phyloP scores from a whole-genome alignment of 2,113 vertebrate genomes.

The Podilymbus podiceps region DNA sequence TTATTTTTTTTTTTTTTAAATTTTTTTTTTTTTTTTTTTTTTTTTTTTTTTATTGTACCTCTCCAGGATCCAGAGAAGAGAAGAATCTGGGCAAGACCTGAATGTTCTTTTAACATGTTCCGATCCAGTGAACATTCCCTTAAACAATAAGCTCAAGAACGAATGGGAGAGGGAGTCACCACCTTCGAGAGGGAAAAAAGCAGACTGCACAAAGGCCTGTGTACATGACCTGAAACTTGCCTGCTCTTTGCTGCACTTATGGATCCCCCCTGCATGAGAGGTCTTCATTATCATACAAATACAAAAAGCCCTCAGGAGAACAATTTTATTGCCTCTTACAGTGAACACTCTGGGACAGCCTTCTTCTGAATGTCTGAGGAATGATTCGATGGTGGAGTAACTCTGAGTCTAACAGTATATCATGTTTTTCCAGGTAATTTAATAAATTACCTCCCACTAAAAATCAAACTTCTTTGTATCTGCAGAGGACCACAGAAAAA shows the following conservation, averaged over 20 bases:
- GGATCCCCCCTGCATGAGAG: neutral
- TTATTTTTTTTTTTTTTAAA: too few species aligned
- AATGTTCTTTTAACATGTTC: neutral
- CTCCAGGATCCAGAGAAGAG: neutral
- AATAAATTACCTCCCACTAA: neutral
- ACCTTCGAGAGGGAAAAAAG: neutral
- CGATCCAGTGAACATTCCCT: neutral
- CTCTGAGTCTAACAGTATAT: neutral
- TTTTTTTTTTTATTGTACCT: neutral
- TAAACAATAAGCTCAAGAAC: neutral
- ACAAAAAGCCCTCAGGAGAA: neutral
- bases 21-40: neutral
- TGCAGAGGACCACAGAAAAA: neutral
- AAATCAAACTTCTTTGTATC: neutral
- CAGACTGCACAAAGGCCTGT: neutral
- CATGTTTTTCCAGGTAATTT: neutral
- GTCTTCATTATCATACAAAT: neutral
- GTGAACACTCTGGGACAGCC: neutral
- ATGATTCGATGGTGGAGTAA: neutral
- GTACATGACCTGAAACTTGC: neutral
- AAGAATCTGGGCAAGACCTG: neutral
- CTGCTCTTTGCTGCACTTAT: neutral
- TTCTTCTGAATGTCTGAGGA: neutral
- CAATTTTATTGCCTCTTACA: neutral
- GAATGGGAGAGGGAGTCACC: neutral